A percentile compares a stretch with the other conserved stretches of the same genome.
These are phyloP conservation scores for Diachrysia chrysitis DNA, from an alignment of 2,888 invertebrate species.

Conservation along the genomic window DNA sequence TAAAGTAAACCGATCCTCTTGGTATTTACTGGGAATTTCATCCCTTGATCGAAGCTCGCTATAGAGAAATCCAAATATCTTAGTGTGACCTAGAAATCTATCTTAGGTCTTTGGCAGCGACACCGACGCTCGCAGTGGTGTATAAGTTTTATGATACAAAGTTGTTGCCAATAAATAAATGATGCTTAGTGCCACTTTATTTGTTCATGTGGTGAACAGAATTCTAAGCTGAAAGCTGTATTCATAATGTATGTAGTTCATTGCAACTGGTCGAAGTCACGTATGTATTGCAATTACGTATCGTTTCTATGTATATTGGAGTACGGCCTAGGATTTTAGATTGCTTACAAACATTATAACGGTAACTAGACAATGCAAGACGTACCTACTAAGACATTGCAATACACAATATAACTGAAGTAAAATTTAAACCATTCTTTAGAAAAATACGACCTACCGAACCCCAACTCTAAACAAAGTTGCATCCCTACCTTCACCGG, in stretches of 20 bases:
- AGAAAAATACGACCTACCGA: too few relatives aligned
- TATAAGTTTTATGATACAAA: slow-evolving; percentile 14
- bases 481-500: slow-evolving; percentile 19
- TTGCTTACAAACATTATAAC: not conserved
- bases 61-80: not conserved
- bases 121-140: not conserved
- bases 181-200: slow-evolving; percentile 13
- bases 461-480: slow-evolving; percentile 32
- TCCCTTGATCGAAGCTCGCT: not conserved
- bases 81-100: not conserved
- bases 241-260: slow-evolving; percentile 4
- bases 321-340: not conserved
- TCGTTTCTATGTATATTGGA: not conserved
- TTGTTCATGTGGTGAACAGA: slow-evolving; percentile 10
- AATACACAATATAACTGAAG: slow-evolving; percentile 8
- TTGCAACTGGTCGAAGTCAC: not conserved
- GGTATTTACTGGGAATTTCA: not conserved
- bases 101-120: not conserved
- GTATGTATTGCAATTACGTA: slow-evolving; percentile 4
- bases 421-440: too few relatives aligned
- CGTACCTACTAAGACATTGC: slow-evolving; percentile 26
- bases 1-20: not conserved
- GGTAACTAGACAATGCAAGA: not conserved
- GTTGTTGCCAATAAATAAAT: slow-evolving; percentile 14
- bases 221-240: slow-evolving; percentile 9